phyloP scores from a whole-genome alignment of 2,797 vertebrate species.

The Chrosomus eos region DNA sequence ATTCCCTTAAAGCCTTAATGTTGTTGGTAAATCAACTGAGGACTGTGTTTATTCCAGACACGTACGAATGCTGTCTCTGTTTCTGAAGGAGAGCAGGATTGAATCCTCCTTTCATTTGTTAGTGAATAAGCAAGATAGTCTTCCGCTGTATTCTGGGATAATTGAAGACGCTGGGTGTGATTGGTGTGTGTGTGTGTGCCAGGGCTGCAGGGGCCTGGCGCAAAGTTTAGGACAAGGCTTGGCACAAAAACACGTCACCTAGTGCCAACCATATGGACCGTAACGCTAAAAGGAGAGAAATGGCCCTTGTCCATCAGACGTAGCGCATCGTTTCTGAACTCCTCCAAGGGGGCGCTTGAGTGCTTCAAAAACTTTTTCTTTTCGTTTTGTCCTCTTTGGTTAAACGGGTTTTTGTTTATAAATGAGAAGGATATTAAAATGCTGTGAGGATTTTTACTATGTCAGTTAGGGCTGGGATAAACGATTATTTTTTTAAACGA shows the following conservation, averaged over 20 bases:
- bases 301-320: neutral
- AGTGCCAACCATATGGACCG: neutral
- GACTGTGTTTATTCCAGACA: neutral
- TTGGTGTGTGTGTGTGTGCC: slow-evolving; percentile 56
- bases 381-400: neutral
- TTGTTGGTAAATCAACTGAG: neutral
- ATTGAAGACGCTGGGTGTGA: slow-evolving; percentile 55
- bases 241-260: slow-evolving; percentile 18
- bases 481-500: no score
- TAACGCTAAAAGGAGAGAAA: neutral
- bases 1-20: neutral
- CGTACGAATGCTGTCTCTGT: neutral
- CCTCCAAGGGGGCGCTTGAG: neutral
- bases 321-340: neutral
- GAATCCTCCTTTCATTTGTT: neutral
- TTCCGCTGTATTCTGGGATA: slow-evolving; percentile 35
- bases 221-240: slow-evolving; percentile 38
- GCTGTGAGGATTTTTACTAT: no score
- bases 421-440: neutral
- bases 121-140: neutral
- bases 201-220: slow-evolving; percentile 51
- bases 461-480: no score
- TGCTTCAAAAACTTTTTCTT: neutral
- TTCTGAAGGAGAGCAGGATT: neutral
- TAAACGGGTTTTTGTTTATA: neutral